Base-by-base conservation (phyloP, 2,113 vertebrate species). In the Tetraodon nigroviridis region DNA sequence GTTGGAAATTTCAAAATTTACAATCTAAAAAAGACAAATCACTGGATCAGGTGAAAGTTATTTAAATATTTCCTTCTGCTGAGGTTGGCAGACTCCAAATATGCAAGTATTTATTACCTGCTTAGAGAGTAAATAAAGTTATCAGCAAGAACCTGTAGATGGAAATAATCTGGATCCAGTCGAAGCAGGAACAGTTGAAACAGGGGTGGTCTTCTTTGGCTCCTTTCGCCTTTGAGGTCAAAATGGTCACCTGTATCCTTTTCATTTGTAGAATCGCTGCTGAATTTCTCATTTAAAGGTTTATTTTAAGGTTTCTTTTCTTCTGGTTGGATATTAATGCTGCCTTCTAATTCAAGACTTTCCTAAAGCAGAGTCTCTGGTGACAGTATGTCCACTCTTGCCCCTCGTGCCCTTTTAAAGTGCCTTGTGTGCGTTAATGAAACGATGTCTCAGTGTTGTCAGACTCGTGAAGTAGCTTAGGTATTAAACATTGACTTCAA, bases 401-500 rank as follows among this genome's bases (percentile, higher is more conserved):
- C 19, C 27, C 27, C 21, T 3, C 6, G 2, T 46, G 59, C 17
- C 27, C 42, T 74, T 69, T 22, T 15, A 41, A 47, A 13, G 32
- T 42, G n/a, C 47, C 29, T n/a, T 37, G n/a, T 60, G n/a, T 55
- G 44, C 55, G 49, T 13, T 53, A 49, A 58, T 58, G 42, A 67
- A 61, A 57, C 61, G 10, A 27, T 47, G 27, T 73, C 70, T 64
- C 46, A 64, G 48, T 55, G 45, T 49, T 67, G 44, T 53, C 18
- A 27, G 29, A 56, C 48, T 20, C 55, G 55, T 6, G 45, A 55
- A 59, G 50, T 58, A 60, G 67, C 52, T 37, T 37, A 5, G n/a
- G 24, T 58, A 68, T 72, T 76, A 49, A 58, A 71, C 66, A 52
- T 42, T 79, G 76, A 84, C 75, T 64, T 81, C 51, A 74, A 67